Evolutionary conservation across 1,140 invertebrate genomes (phyloP).

Genomic region (Apolygus lucorum): DNA sequence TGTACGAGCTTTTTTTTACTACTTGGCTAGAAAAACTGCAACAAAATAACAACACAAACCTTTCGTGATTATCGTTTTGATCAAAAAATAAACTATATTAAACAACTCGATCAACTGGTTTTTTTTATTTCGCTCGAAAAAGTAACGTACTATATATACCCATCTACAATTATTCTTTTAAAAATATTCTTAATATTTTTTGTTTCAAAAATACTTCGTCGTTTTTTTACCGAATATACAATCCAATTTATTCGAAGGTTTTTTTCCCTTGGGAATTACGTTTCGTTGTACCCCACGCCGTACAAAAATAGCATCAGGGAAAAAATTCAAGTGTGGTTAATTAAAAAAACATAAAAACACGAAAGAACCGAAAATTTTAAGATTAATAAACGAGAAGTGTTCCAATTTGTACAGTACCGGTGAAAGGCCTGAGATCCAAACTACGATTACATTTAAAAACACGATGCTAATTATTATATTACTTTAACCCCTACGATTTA

Average conservation of each 20-base stretch:
- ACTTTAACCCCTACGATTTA: conserved; percentile 8
- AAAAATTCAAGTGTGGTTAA: conserved; percentile 18
- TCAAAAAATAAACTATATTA: conserved; percentile 29
- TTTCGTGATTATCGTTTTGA: conserved; percentile 26
- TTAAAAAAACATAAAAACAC: background rate
- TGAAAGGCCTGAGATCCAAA: conserved; percentile 29
- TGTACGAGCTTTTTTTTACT: conserved; percentile 18
- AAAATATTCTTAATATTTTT: conserved; percentile 29
- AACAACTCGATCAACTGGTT: conserved; percentile 28
- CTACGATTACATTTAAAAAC: conserved; percentile 24
- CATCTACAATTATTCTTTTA: conserved; percentile 27
- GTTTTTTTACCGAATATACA: conserved; percentile 29
- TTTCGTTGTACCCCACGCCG: conserved; percentile 23
- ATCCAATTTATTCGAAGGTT: conserved; percentile 25
- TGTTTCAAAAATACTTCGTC: conserved; percentile 29
- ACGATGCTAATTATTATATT: conserved; percentile 14
- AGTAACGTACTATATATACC: conserved; percentile 27
- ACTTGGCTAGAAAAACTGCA: conserved; percentile 24
- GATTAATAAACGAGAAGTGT: conserved; percentile 12
- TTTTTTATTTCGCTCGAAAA: conserved; percentile 24
- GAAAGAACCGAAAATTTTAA: conserved; percentile 5
- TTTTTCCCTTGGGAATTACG: conserved; percentile 23
- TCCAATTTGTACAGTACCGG: conserved; percentile 29
- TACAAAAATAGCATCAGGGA: conserved; percentile 20
- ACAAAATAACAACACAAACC: conserved; percentile 28